A percentile compares a stretch with the other conserved stretches of the same genome.
These are phyloP conservation scores for Euzophera pinguis DNA, from an alignment of 2,888 invertebrate genomes.

Conservation along the genomic window DNA sequence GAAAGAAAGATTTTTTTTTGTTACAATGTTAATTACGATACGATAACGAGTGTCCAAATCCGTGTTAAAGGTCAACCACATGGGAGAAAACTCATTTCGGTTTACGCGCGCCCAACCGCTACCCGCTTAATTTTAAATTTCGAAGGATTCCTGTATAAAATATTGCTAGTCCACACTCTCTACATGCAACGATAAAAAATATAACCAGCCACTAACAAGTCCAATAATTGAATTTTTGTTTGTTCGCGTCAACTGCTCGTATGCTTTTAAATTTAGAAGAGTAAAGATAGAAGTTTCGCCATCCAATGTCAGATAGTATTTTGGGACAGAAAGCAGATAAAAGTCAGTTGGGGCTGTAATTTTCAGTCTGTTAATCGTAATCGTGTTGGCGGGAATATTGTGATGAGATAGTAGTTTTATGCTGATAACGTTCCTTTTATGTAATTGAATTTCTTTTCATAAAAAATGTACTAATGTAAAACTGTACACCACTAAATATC, in stretches of 20 bases:
- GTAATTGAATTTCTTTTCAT: no score
- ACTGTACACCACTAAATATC: no score
- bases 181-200: not conserved
- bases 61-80: not conserved
- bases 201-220: not conserved
- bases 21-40: not conserved
- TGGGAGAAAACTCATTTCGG: not conserved
- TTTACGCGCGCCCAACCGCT: not conserved
- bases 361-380: constrained; percentile 20
- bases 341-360: constrained; percentile 26
- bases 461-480: no score
- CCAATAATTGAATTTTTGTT: constrained; percentile 16
- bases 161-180: not conserved
- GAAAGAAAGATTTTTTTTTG: no score
- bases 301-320: constrained; percentile 51
- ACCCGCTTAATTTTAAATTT: constrained; percentile 1
- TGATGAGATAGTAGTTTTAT: not conserved
- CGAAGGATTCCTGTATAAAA: not conserved
- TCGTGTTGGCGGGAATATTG: not conserved
- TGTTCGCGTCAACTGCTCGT: constrained; percentile 10
- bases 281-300: constrained; percentile 41
- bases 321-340: constrained; percentile 45
- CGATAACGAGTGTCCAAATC: not conserved
- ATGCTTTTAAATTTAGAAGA: constrained; percentile 20
- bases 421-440: not conserved